A percentile compares a stretch with the other conserved stretches of the same genome.
phyloP scores from a whole-genome alignment of 2,797 vertebrate species.

The Peromyscus attwateri region DNA sequence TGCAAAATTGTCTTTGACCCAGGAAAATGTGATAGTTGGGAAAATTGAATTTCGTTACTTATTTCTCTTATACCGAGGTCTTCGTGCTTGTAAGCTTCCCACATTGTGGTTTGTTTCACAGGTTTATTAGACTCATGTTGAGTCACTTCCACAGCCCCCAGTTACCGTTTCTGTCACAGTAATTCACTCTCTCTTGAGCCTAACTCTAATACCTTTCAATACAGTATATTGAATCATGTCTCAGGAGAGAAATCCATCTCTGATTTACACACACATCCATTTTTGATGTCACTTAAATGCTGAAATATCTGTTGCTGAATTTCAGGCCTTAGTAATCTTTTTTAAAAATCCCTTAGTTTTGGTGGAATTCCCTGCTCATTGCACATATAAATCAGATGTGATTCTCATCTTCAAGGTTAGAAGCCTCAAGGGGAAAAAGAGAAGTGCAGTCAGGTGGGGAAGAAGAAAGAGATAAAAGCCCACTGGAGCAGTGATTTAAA shows the following conservation, averaged over 20 bases:
- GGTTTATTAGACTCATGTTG: background rate
- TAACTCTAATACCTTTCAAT: slow-evolving; percentile 75
- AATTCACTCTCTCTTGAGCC: slow-evolving; percentile 73
- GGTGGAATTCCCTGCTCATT: slow-evolving; percentile 21
- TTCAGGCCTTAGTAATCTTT: slow-evolving; percentile 79
- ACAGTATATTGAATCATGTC: slow-evolving; percentile 63
- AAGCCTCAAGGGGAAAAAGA: background rate
- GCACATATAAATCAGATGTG: slow-evolving; percentile 25
- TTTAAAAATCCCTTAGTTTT: slow-evolving; percentile 60
- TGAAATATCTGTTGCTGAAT: slow-evolving; percentile 81
- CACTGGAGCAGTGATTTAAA: background rate
- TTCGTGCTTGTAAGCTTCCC: slow-evolving; percentile 10
- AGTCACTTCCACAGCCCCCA: slow-evolving; percentile 68
- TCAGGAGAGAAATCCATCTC: slow-evolving; percentile 77
- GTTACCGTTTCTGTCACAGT: slow-evolving; percentile 68
- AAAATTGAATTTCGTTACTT: slow-evolving; percentile 57
- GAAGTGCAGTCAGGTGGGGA: too few species aligned
- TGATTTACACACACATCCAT: slow-evolving; percentile 64
- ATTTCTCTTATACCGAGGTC: background rate
- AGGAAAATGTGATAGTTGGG: slow-evolving; percentile 6
- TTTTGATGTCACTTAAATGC: slow-evolving; percentile 68
- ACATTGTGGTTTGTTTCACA: background rate
- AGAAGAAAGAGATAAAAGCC: background rate
- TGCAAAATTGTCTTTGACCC: slow-evolving; percentile 15
- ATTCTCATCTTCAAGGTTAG: slow-evolving; percentile 65